Evolutionary conservation across 2,113 vertebrate species (phyloP), one percentile per base, ranked within the genome.

Genomic region (Corapipo altera): DNA sequence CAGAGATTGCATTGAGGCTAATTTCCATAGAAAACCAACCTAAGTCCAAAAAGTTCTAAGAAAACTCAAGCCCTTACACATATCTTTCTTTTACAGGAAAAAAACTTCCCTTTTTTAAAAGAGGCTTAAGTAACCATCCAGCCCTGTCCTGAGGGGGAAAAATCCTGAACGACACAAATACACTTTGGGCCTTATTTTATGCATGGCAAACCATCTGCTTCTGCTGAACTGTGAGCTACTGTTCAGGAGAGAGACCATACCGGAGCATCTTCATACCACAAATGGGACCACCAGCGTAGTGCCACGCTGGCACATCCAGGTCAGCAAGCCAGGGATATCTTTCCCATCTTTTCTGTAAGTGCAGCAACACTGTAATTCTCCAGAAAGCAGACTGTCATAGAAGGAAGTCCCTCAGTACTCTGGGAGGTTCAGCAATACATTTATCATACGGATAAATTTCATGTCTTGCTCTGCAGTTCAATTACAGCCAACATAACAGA

Each of bases 1-100:
- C 23, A 70, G 75, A 66, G 55, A 86, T 21, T 91, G 69, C 83
- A 74, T 32, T 32, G 43, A 90, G 55, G 37, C 43, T 76, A 46
- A 93, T 88, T 83, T 90, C 88, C 92, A 93, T 6, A 77, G 75
- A 88, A 90, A 85, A 90, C 75, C 64, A 83, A 44, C 19, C 49
- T 48, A 61, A 75, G 54, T 35, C 57, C n/a, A 82, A 2, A 69
- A 82, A 85, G 71, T 88, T 92, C 62, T 33, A 73, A 61, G 54
- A 66, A 92, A 71, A 77, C 33, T 76, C n/a, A 46, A 86, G 52
- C 35, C 72, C 43, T 92, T 83, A 55, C 28, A 61, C 28, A 39
- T 51, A 77, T 7, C 30, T 79, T 85, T 72, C 33, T 83, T 83
- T 73, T 18, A 78, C 67, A 72, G 26, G 66, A 88, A 85, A 95